Evolutionary conservation across 2,797 vertebrate species (phyloP).

Genomic region (Loriculus beryllinus): DNA sequence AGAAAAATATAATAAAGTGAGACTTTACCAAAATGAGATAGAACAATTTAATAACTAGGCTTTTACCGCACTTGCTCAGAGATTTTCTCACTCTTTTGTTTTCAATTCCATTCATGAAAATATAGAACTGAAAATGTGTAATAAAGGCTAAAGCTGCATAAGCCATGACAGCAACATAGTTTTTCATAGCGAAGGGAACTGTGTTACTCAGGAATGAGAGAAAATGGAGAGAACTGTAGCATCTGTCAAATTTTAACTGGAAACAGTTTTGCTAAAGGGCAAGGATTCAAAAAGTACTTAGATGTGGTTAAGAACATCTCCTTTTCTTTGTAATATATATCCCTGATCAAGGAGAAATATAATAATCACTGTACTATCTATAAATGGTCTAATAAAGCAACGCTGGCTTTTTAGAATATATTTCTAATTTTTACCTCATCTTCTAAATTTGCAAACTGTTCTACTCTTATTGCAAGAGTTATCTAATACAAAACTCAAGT

Average conservation of each 20-base stretch:
- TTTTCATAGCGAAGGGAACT: background rate
- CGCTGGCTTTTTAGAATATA: background rate
- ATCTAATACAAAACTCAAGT: background rate
- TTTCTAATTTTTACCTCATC: background rate
- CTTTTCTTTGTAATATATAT: background rate
- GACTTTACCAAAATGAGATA: background rate
- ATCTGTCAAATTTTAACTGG: background rate
- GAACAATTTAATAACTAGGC: background rate
- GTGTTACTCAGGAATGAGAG: background rate
- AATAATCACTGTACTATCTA: background rate
- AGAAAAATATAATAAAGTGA: background rate
- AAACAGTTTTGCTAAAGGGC: constrained; percentile 30
- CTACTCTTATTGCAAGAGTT: background rate
- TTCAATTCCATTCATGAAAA: constrained; percentile 22
- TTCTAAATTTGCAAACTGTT: background rate
- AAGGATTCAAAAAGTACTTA: background rate
- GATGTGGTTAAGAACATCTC: background rate
- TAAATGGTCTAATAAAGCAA: background rate
- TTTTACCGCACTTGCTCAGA: background rate
- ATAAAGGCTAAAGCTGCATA: constrained; percentile 45
- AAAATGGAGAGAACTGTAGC: constrained; percentile 15
- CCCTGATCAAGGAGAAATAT: background rate
- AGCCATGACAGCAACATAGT: background rate
- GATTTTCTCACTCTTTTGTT: constrained; percentile 19
- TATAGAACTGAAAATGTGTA: background rate